Conservation (phyloP, 2,113 vertebrate species). For the Procavia capensis region DNA sequence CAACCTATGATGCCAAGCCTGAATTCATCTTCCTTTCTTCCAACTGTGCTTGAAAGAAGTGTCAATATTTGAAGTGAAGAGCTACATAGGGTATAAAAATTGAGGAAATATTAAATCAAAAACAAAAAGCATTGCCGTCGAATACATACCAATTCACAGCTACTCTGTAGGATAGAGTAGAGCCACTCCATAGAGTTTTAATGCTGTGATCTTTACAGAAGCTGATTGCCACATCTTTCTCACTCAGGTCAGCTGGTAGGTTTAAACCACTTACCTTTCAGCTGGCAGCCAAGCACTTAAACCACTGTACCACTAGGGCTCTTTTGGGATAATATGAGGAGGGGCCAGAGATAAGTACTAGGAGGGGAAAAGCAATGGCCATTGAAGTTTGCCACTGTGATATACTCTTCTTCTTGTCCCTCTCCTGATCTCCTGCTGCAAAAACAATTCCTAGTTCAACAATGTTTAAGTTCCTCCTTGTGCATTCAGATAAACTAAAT, state of each 20-base stretch:
- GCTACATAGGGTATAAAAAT: background rate
- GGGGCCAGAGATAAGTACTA: background rate
- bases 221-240: background rate
- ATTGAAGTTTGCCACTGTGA: background rate
- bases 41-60: background rate
- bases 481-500: background rate
- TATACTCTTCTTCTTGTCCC: background rate
- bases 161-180: background rate
- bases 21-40: background rate
- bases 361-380: background rate
- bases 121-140: background rate
- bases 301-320: background rate
- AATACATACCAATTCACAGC: background rate
- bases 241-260: background rate
- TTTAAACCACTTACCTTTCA: background rate
- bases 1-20: background rate
- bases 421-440: background rate
- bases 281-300: background rate
- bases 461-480: background rate
- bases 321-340: background rate
- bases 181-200: background rate
- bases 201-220: background rate
- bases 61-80: background rate
- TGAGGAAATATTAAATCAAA: background rate
- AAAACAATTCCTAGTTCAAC: background rate